Evolutionary conservation across 2,888 invertebrate species (phyloP).

Genomic region (Antheraea yamamai): DNA sequence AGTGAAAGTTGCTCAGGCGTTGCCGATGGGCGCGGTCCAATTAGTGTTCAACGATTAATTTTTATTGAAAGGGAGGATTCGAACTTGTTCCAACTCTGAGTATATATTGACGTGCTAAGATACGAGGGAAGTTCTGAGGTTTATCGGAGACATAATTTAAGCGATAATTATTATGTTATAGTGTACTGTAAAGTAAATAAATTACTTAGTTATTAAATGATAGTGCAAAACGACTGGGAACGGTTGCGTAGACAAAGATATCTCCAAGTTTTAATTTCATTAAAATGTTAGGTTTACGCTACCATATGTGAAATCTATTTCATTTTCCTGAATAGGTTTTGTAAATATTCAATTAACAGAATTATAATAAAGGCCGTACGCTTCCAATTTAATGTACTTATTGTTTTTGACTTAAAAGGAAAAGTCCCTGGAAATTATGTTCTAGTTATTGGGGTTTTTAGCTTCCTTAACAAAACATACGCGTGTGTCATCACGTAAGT

Average conservation of each 20-base stretch:
- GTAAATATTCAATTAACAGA: slow-evolving; percentile 1
- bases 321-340: slow-evolving; percentile 26
- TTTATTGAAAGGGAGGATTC: slow-evolving; percentile 65
- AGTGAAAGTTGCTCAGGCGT: slow-evolving; percentile 82
- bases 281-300: slow-evolving; percentile 38
- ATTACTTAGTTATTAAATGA: slow-evolving; percentile 62
- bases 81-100: slow-evolving; percentile 51
- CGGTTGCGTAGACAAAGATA: slow-evolving; percentile 61
- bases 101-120: slow-evolving; percentile 45
- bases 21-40: slow-evolving; percentile 75
- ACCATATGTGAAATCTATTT: slow-evolving; percentile 46
- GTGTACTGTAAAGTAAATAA: slow-evolving; percentile 69
- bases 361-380: slow-evolving; percentile 7
- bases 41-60: slow-evolving; percentile 74
- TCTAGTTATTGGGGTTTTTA: slow-evolving; percentile 45
- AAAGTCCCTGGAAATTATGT: slow-evolving; percentile 33
- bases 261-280: slow-evolving; percentile 36
- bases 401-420: slow-evolving; percentile 36
- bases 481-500: slow-evolving; percentile 47
- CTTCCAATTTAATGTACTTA: slow-evolving; percentile 12
- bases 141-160: slow-evolving; percentile 71
- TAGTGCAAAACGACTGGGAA: slow-evolving; percentile 81
- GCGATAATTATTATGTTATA: slow-evolving; percentile 72
- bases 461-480: slow-evolving; percentile 53
- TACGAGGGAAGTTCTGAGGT: slow-evolving; percentile 60